Base-by-base conservation (phyloP, 2,797 vertebrate species). In the Ptychobarbus kaznakovi region DNA sequence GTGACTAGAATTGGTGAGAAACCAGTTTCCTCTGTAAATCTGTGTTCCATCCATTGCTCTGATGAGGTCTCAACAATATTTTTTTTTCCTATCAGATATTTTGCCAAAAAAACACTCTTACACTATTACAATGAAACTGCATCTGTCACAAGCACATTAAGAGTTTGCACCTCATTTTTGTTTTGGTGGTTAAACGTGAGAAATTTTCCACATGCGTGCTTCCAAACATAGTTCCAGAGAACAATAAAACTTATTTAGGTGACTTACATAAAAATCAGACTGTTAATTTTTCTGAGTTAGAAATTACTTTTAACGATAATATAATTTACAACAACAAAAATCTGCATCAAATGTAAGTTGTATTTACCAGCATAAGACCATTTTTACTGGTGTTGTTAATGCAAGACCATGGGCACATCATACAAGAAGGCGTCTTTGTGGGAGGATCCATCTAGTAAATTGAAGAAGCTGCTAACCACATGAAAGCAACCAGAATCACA, bases 21-120 rank as follows among this genome's bases (percentile, higher is more conserved):
- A 56, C 40, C 73, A 0, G 69, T 70, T 86, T 86, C 69, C 58
- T 82, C 74, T 40, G 20, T 75, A 69, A 82, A 74, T 42, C 49
- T 25, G 46, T 63, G 40, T 44, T 69, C 46, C 44, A 76, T 61
- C 32, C 20, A 12, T 46, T 58, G 8, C 44, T 40, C 65, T 51
- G 65, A 6, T 73, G 20, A 22, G 74, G 73, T 66, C 49, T 61
- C 20, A 73, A 65, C 16, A 74, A 35, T 5, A 65, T 77, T 3
- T 51, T 58, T 40, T 69, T 40, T 35, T 20, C 20, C 28, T 42
- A 44, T 6, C 25, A 40, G 68, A 8, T 42, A 56, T 70, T 20
- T 38, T 20, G 9, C 9, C 0, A 56, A 22, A 56, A 56, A 56
- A 8, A 40, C 6, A 1, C 40, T 40, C 40, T 40, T 40, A 40